phyloP scores from a whole-genome alignment of 2,888 invertebrate genomes.

The Epirrita christyi region DNA sequence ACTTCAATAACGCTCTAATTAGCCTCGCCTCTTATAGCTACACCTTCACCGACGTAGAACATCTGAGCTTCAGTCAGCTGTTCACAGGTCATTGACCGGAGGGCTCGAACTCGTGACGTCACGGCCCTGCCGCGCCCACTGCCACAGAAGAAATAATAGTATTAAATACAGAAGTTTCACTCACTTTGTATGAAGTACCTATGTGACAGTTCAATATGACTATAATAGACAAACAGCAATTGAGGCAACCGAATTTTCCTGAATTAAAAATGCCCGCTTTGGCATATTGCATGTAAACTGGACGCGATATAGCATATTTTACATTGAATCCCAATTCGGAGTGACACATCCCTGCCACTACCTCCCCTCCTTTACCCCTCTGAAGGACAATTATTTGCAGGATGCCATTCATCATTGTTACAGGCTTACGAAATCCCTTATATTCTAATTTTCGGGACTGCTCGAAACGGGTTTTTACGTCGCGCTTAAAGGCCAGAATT shows the following conservation, averaged over 20 bases:
- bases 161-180: background rate
- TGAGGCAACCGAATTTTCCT: no score
- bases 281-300: no score
- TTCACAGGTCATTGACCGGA: constrained; percentile 66
- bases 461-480: constrained; percentile 29
- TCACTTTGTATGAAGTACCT: background rate
- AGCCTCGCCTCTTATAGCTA: background rate
- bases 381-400: constrained; percentile 75
- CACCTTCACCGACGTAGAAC: constrained; percentile 6
- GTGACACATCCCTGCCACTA: constrained; percentile 23
- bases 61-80: constrained; percentile 59
- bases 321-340: background rate
- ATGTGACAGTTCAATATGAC: no score
- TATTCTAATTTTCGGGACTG: constrained; percentile 45
- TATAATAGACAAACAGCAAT: no score
- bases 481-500: constrained; percentile 16
- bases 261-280: no score
- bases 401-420: constrained; percentile 70
- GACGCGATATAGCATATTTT: background rate
- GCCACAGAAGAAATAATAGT: constrained; percentile 12
- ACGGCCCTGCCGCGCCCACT: constrained; percentile 64
- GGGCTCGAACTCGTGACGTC: constrained; percentile 66
- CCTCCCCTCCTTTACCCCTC: constrained; percentile 41
- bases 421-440: constrained; percentile 53
- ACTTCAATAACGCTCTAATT: constrained; percentile 14